A percentile compares a stretch with the other conserved stretches of the same genome.
Conservation (phyloP, 2,797 vertebrate genomes). For the Poecilia wingei region DNA sequence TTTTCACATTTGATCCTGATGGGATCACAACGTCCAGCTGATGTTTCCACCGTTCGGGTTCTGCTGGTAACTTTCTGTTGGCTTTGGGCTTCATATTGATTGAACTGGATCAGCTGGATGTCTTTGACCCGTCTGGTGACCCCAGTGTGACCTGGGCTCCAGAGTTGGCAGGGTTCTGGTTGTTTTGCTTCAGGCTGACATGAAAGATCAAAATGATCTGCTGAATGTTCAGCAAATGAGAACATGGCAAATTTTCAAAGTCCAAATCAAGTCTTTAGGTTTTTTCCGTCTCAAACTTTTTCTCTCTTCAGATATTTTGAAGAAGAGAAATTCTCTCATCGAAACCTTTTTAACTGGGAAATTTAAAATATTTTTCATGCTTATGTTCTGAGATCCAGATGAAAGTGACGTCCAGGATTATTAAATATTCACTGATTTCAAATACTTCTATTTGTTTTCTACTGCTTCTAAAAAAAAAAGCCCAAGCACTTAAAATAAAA, state of each 20-base stretch:
- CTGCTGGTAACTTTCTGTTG: constrained; percentile 15
- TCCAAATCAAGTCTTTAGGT: background rate
- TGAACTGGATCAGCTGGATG: constrained; percentile 57
- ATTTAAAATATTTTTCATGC: background rate
- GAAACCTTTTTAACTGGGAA: too few relatives aligned
- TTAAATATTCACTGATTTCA: background rate
- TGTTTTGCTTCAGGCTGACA: background rate
- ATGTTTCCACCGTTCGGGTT: background rate
- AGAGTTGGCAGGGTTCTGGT: background rate
- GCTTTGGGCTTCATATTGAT: constrained; percentile 37
- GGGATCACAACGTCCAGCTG: background rate
- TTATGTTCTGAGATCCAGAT: background rate
- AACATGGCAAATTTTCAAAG: too few relatives aligned
- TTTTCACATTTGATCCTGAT: background rate
- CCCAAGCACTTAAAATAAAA: too few relatives aligned
- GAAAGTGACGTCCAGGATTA: background rate
- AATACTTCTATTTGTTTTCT: background rate
- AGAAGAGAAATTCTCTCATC: too few relatives aligned
- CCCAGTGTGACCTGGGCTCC: constrained; percentile 12
- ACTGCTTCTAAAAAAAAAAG: too few relatives aligned
- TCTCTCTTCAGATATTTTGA: too few relatives aligned
- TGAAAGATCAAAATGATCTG: too few relatives aligned
- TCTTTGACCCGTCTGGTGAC: constrained; percentile 44
- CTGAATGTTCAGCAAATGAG: background rate
- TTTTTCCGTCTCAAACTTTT: background rate